Percentiles rank a stretch among this genome's conserved stretches.
phyloP scores from a whole-genome alignment of 1,140 invertebrate species.

The Phymastichus coffea region DNA sequence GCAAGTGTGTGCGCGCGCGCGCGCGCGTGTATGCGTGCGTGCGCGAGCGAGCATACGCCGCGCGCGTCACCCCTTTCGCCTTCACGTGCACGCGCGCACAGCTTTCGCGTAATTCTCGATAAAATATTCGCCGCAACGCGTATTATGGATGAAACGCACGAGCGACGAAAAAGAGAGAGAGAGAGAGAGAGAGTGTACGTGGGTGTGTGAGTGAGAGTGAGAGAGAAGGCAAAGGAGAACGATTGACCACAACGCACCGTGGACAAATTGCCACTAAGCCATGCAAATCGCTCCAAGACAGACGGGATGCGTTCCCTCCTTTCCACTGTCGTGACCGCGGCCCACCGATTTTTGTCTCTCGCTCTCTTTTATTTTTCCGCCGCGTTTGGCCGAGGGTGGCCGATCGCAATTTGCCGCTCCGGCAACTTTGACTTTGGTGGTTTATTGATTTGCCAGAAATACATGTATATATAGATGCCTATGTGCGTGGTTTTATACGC shows the following conservation, averaged over 20 bases:
- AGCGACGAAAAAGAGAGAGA: neutral
- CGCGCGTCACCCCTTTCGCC: neutral
- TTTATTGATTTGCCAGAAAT: too few relatives aligned
- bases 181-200: neutral
- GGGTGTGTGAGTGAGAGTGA: neutral
- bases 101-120: too few relatives aligned
- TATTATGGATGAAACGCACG: neutral
- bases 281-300: slow-evolving; percentile 19
- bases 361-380: neutral
- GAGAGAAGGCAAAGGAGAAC: neutral
- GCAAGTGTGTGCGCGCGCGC: slow-evolving; percentile 12
- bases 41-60: neutral
- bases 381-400: neutral
- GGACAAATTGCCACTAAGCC: neutral
- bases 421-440: neutral
- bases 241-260: slow-evolving; percentile 1
- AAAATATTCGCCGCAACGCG: too few relatives aligned
- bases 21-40: slow-evolving; percentile 15
- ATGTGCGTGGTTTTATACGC: too few relatives aligned
- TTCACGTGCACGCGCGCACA: neutral
- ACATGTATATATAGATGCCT: too few relatives aligned
- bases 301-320: neutral
- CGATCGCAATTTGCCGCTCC: neutral
- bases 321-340: slow-evolving; percentile 3
- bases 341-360: neutral